Evolutionary conservation across 1,140 invertebrate species (phyloP), one percentile per base, ranked within the genome.

Genomic region (Dendrolimus punctatus): DNA sequence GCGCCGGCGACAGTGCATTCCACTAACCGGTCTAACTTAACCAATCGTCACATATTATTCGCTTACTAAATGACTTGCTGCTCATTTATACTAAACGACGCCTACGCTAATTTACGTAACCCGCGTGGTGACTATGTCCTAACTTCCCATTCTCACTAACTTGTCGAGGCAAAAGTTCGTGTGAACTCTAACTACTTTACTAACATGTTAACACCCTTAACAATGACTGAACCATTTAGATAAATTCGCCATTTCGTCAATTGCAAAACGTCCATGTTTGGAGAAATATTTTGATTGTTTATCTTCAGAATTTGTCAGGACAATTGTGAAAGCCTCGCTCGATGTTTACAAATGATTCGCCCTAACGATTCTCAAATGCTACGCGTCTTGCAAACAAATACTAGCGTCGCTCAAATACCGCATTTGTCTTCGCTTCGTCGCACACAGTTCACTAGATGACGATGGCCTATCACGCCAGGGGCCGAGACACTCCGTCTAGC

Each of bases 181-280:
- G 74, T 79, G 65, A 80, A 81, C 76, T 80, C 63, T 82, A 83
- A 83, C 80, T 80, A 79, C 75, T 83, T 80, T 71, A 75, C 81
- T 85, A 81, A 84, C 80, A 78, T 80, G 71, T 80, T 80, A 82
- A 82, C 76, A 82, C 72, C 72, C 65, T 67, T 74, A 80, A 84
- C 78, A 81, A 84, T 80, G 82, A 84, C 82, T 83, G 82, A 84
- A 74, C 82, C 82, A 85, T 85, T 77, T 78, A 83, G 73, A 79
- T 79, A 82, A 84, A 85, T 83, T 74, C 76, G 73, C 71, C 73
- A 71, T 64, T 73, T 70, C 70, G 79, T 82, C 82, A 80, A 80
- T 85, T 82, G 78, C 70, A 82, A 85, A 80, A 81, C 80, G 79
- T 82, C 77, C 79, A 80, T 75, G 70, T 82, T 83, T 85, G 77